These are phyloP conservation scores for Drosophila watanabei DNA, from an alignment of 1,140 invertebrate species.

Conservation along the genomic window DNA sequence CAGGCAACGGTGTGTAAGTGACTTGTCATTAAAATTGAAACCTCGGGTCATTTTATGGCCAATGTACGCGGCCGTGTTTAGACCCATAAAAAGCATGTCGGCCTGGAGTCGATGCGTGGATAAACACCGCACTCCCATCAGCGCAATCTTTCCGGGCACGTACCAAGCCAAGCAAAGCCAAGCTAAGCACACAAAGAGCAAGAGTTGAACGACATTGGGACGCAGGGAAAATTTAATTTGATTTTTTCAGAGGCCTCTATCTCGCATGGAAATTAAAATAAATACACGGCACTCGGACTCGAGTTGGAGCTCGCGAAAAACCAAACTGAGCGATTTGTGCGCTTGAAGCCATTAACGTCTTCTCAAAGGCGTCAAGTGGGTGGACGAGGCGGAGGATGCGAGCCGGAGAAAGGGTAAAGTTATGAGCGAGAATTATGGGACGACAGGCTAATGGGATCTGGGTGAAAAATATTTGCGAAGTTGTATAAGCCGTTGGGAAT, in stretches of 20 bases:
- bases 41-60: slow-evolving; percentile 74
- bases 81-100: slow-evolving; percentile 50
- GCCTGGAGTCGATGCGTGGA: slow-evolving; percentile 52
- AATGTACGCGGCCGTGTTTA: slow-evolving; percentile 49
- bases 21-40: slow-evolving; percentile 80
- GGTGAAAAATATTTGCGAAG: slow-evolving; percentile 46
- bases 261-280: slow-evolving; percentile 68
- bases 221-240: slow-evolving; percentile 55
- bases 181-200: slow-evolving; percentile 14
- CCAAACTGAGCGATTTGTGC: slow-evolving; percentile 60
- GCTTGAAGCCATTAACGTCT: slow-evolving; percentile 63
- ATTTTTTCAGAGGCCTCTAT: slow-evolving; percentile 29
- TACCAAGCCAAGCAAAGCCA: slow-evolving; percentile 43
- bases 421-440: slow-evolving; percentile 67
- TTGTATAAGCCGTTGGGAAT: slow-evolving; percentile 48
- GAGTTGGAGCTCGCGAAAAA: slow-evolving; percentile 17
- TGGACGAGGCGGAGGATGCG: slow-evolving; percentile 9
- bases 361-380: slow-evolving; percentile 72
- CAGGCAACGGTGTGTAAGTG: slow-evolving; percentile 55
- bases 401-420: slow-evolving; percentile 39
- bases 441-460: slow-evolving; percentile 61
- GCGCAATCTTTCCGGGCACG: slow-evolving; percentile 58
- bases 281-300: slow-evolving; percentile 51
- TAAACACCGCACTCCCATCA: slow-evolving; percentile 42
- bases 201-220: slow-evolving; percentile 75